Conservation (phyloP, 2,888 invertebrate species). For the Amphimallon solstitiale region DNA sequence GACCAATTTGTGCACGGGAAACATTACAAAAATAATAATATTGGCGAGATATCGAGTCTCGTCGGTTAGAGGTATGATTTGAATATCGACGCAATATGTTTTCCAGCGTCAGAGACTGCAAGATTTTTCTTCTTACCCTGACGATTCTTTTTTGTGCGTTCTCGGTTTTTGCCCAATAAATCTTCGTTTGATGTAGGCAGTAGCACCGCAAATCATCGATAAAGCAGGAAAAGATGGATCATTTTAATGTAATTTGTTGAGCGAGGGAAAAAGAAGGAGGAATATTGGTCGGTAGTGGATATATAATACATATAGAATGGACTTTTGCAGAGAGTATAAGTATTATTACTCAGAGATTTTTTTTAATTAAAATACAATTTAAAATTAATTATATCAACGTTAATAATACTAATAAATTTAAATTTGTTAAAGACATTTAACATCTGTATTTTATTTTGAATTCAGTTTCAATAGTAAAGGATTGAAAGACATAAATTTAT, state of each 20-base stretch:
- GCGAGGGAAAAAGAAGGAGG: background rate
- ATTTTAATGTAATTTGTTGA: conserved; percentile 9
- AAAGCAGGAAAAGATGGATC: conserved; percentile 6
- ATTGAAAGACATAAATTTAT: too few species aligned
- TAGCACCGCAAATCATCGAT: conserved; percentile 11
- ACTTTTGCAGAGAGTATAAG: too few species aligned
- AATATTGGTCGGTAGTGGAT: too few species aligned
- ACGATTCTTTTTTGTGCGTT: background rate
- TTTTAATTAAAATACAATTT: too few species aligned
- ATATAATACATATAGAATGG: too few species aligned
- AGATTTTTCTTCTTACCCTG: background rate
- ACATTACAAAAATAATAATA: conserved; percentile 30
- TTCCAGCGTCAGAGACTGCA: background rate
- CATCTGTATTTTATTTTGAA: too few species aligned
- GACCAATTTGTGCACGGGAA: conserved; percentile 15
- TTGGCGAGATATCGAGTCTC: background rate
- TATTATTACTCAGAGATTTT: too few species aligned
- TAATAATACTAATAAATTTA: too few species aligned
- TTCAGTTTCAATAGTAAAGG: too few species aligned
- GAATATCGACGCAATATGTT: conserved; percentile 23
- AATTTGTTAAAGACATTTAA: too few species aligned
- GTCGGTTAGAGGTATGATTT: conserved; percentile 6
- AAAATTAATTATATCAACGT: too few species aligned
- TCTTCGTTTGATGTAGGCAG: conserved; percentile 4
- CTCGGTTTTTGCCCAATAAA: background rate